A percentile compares a stretch with the other conserved stretches of the same genome.
These are phyloP conservation scores for Eupeodes corollae DNA, from an alignment of 1,140 invertebrate genomes.

Conservation along the genomic window DNA sequence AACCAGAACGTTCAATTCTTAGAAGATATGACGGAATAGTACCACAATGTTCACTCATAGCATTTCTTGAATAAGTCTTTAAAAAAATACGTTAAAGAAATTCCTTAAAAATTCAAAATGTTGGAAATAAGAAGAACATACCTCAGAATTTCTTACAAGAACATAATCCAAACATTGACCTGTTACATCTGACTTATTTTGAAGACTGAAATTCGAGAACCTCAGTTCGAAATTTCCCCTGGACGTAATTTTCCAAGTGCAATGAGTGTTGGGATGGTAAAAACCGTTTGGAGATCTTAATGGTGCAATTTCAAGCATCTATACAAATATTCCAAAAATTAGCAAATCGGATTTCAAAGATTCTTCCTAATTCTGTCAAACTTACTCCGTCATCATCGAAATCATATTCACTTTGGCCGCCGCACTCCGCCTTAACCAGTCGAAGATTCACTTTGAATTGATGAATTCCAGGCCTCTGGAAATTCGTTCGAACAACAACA, in stretches of 20 bases:
- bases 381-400: constrained; percentile 5
- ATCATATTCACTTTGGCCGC: constrained; percentile 2
- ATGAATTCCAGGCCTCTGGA: constrained; percentile 40
- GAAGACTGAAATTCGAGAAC: constrained; percentile 12
- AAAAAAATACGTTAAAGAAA: background rate
- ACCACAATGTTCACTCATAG: constrained; percentile 3
- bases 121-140: constrained; percentile 7
- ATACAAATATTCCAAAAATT: too few species aligned
- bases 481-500: constrained; percentile 46
- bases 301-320: constrained; percentile 3
- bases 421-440: constrained; percentile 38
- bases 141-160: background rate
- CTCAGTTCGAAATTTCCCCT: constrained; percentile 7
- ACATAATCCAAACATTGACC: constrained; percentile 25
- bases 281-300: background rate
- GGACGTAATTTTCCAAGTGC: constrained; percentile 14
- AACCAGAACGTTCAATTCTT: background rate
- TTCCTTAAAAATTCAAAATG: background rate
- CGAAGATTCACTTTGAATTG: constrained; percentile 47
- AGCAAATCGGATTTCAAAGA: too few species aligned
- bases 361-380: too few species aligned
- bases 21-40: constrained; percentile 14
- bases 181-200: constrained; percentile 13
- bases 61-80: background rate
- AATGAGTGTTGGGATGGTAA: constrained; percentile 13